Base-by-base conservation (phyloP, 2,797 vertebrate genomes). In the Botia almorhae region DNA sequence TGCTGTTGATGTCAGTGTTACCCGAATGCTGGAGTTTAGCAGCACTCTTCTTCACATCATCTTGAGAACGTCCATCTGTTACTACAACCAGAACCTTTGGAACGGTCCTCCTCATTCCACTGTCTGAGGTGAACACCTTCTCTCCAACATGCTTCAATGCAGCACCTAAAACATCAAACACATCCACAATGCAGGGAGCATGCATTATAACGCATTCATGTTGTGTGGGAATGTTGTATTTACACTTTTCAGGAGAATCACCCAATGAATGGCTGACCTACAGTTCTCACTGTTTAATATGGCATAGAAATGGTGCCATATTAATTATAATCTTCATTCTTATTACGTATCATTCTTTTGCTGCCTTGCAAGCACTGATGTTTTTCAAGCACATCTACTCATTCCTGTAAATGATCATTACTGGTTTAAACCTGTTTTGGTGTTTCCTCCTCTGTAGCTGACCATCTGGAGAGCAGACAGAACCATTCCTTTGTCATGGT, bases 61-160 rank as follows among this genome's bases (percentile, higher is more conserved):
- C 98, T 90, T 99, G 98, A 58, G 98, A 98, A 63, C 97, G 95
- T 78, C 98, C 98, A 2, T 99, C 98, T 0, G 98, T 99, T 84
- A 99, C 97, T 23, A 98, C 97, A 75, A 99, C 98, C 55, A 99
- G 92, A 77, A 99, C 96, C 89, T 98, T 99, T 7, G 98, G 98
- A 77, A 99, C 96, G 3, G 93, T 96, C 90, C 93, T 95, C 83
- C 98, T 96, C 98, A 99, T 99, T 80, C 98, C 98, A 0, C 91
- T 95, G 75, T 98, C 96, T 80, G 95, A 95, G 17, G 93, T 96
- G 91, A 99, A 93, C 72, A 99, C 96, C 80, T 98, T 97, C 81
- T 98, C 96, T 48, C 94, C 95, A 80, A 98, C 94, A 74, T 97
- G 97, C 0, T 98, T 97, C 87, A 99, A 90, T 78, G 98, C 93